These are phyloP conservation scores for Apodemus speciosus DNA, from an alignment of 2,113 vertebrate genomes.

Conservation along the genomic window DNA sequence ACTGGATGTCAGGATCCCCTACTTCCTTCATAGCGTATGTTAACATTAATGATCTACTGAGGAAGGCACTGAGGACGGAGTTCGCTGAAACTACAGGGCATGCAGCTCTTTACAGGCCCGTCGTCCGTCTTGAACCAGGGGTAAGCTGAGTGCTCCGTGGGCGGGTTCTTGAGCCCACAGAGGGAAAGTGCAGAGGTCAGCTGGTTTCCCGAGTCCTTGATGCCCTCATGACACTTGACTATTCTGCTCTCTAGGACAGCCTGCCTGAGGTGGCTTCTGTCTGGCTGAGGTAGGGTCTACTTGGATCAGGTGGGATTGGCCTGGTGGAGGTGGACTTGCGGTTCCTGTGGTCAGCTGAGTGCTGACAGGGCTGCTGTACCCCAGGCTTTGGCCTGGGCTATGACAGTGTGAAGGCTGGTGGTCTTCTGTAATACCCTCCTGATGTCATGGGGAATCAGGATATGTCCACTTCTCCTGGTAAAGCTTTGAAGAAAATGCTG, in stretches of 20 bases:
- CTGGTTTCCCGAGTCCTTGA: background rate
- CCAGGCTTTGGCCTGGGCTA: background rate
- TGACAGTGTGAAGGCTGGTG: background rate
- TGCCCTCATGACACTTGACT: fast-evolving
- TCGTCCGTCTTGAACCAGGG: background rate
- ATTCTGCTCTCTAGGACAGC: too few relatives aligned
- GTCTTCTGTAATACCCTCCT: background rate
- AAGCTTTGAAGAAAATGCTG: background rate
- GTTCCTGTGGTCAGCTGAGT: background rate
- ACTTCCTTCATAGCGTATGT: background rate
- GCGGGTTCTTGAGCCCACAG: fast-evolving
- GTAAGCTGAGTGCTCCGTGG: background rate
- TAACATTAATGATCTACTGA: background rate
- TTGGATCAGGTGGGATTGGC: background rate
- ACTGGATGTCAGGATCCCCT: background rate
- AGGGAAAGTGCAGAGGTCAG: background rate
- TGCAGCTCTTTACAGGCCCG: background rate
- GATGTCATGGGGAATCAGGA: background rate
- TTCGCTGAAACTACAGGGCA: background rate
- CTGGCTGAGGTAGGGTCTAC: background rate
- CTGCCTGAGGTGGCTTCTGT: background rate
- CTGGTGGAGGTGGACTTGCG: background rate
- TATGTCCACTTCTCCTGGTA: background rate
- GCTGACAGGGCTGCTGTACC: background rate
- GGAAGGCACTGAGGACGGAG: background rate